phyloP scores from a whole-genome alignment of 1,140 invertebrate species.

The Aphaenogaster rudis region DNA sequence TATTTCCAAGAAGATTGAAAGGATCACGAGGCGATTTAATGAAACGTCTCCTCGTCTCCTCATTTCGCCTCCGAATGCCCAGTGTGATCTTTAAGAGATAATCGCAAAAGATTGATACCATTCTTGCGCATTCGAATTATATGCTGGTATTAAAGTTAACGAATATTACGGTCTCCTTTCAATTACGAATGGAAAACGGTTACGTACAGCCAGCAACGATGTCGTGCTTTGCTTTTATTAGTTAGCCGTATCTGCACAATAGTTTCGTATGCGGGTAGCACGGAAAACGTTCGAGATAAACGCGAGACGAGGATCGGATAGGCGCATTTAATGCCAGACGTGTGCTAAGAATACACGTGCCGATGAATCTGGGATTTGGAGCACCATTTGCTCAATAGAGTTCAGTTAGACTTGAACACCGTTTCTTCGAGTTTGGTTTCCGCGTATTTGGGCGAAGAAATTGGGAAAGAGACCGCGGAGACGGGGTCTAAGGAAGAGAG shows the following conservation, averaged over 20 bases:
- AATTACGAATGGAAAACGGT: conserved; percentile 8
- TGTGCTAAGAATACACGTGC: conserved; percentile 10
- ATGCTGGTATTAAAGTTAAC: not conserved
- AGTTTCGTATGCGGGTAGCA: not conserved
- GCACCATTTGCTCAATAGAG: conserved; percentile 14
- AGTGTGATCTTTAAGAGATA: conserved; percentile 20
- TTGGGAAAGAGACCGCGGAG: conserved; percentile 29
- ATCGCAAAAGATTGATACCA: conserved; percentile 3
- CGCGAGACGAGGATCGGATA: conserved; percentile 2
- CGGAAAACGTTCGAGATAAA: not conserved
- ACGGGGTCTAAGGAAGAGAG: not conserved
- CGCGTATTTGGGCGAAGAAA: conserved; percentile 55
- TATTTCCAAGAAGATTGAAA: conserved; percentile 60
- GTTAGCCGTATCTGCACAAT: not conserved
- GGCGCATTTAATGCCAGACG: conserved; percentile 18
- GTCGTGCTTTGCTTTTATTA: not conserved
- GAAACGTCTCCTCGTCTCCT: conserved; percentile 32
- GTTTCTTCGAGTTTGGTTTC: conserved; percentile 46
- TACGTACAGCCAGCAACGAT: too few relatives aligned
- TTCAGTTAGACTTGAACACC: conserved; percentile 25
- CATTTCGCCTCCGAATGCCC: not conserved
- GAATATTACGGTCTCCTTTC: not conserved
- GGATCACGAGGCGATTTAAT: conserved; percentile 44
- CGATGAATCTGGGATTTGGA: conserved; percentile 28
- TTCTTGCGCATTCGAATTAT: conserved; percentile 1